Evolutionary conservation across 2,888 invertebrate species (phyloP).

Genomic region (Hemicrepidius hirtus): DNA sequence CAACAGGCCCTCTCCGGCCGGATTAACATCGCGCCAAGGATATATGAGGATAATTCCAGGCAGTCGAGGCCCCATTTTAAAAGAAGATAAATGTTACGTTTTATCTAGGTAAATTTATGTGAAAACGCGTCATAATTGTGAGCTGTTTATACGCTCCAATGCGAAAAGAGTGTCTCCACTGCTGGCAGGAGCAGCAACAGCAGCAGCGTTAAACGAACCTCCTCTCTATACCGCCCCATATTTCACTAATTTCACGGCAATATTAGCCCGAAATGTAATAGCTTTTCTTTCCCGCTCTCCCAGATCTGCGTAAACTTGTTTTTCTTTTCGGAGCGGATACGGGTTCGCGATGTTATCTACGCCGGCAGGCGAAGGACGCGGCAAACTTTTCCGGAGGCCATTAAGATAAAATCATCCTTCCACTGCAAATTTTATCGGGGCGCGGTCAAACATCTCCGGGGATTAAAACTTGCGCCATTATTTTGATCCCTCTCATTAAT

Average conservation of each 20-base stretch:
- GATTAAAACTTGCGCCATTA: constrained; percentile 61
- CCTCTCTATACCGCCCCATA: constrained; percentile 59
- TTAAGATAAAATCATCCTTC: constrained; percentile 66
- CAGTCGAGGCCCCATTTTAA: constrained; percentile 65
- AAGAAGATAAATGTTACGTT: constrained; percentile 72
- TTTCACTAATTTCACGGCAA: constrained; percentile 64
- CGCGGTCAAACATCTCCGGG: constrained; percentile 62
- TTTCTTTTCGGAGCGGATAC: constrained; percentile 63
- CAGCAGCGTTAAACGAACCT: constrained; percentile 35
- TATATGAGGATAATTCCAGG: constrained; percentile 69
- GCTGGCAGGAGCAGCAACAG: background rate
- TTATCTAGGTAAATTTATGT: constrained; percentile 71
- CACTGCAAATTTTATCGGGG: constrained; percentile 63
- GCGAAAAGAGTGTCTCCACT: constrained; percentile 47
- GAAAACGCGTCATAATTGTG: constrained; percentile 70
- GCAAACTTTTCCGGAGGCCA: constrained; percentile 64
- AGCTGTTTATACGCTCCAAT: constrained; percentile 69
- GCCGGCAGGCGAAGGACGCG: constrained; percentile 61
- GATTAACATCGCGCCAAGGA: constrained; percentile 70
- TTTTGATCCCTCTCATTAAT: constrained; percentile 39
- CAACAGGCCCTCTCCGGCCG: constrained; percentile 61
- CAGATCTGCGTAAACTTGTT: constrained; percentile 64
- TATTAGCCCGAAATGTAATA: constrained; percentile 64
- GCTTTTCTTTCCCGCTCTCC: constrained; percentile 61
- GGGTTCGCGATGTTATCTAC: constrained; percentile 62